phyloP scores from a whole-genome alignment of 2,797 vertebrate species.

The Oryzias dopingdopingensis region DNA sequence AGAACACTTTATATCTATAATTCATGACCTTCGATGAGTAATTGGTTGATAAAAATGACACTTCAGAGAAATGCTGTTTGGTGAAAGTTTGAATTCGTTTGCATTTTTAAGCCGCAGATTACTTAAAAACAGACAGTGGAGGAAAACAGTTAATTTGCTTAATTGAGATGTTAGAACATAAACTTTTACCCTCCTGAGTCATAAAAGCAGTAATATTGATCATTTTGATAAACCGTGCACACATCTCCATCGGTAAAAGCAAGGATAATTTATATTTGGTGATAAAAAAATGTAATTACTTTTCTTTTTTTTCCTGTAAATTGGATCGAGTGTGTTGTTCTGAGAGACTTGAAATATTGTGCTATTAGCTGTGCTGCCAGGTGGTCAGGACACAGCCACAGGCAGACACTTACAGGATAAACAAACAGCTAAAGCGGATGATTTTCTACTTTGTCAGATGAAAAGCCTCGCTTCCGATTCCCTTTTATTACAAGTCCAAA shows the following conservation, averaged over 20 bases:
- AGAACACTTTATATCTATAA: too few relatives aligned
- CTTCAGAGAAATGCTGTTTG: too few relatives aligned
- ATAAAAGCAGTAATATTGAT: too few relatives aligned
- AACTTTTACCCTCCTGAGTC: too few relatives aligned
- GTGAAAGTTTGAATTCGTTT: too few relatives aligned
- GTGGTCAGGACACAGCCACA: not conserved
- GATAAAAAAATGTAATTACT: not conserved
- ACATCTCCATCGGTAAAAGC: not conserved
- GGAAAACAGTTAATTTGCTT: too few relatives aligned
- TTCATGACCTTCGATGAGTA: too few relatives aligned
- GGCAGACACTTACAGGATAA: not conserved
- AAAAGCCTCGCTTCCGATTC: not conserved
- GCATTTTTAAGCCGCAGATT: too few relatives aligned
- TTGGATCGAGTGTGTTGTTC: slow-evolving; percentile 1
- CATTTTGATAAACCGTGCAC: not conserved
- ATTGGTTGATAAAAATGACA: too few relatives aligned
- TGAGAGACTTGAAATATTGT: too few relatives aligned
- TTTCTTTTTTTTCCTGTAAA: not conserved
- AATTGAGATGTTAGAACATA: too few relatives aligned
- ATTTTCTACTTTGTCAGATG: not conserved
- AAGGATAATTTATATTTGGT: not conserved
- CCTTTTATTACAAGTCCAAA: not conserved
- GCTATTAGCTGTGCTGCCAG: slow-evolving; percentile 2
- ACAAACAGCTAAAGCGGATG: not conserved
- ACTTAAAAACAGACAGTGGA: too few relatives aligned